A percentile compares a stretch with the other conserved stretches of the same genome.
phyloP scores from a whole-genome alignment of 2,113 vertebrate genomes.

The Myiopsitta monachus region DNA sequence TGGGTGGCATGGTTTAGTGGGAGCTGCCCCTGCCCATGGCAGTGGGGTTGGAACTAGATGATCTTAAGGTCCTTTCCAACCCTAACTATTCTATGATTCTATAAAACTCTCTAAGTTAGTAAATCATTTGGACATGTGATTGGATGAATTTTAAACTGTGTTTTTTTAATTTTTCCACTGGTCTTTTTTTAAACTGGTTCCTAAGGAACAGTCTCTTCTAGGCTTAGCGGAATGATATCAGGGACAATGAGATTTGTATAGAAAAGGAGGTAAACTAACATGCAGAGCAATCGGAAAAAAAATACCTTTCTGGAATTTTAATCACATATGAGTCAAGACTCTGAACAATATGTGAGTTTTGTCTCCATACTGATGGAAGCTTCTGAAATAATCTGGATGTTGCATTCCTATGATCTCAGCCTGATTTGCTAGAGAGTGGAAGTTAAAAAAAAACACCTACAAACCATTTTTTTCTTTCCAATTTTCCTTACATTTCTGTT shows the following conservation, averaged over 20 bases:
- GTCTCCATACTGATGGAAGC: neutral
- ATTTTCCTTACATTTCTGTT: neutral
- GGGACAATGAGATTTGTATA: neutral
- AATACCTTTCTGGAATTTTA: neutral
- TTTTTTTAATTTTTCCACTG: neutral
- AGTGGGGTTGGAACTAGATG: no score
- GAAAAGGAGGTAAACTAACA: neutral
- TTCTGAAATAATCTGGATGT: neutral
- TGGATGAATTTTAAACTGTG: neutral
- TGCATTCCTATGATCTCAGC: neutral
- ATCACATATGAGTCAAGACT: neutral
- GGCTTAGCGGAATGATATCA: neutral
- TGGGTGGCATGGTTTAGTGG: no score
- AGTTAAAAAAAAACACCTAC: neutral
- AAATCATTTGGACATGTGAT: neutral
- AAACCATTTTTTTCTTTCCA: neutral
- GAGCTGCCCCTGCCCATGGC: no score
- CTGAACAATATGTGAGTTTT: neutral
- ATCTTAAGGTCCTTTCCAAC: no score
- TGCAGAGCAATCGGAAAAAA: neutral
- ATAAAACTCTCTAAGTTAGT: neutral
- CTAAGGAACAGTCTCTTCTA: neutral
- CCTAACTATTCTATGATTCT: no score
- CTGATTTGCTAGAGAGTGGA: neutral
- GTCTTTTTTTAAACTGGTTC: neutral